Evolutionary conservation across 2,888 invertebrate genomes (phyloP).

Genomic region (Sepioteuthis lessoniana): DNA sequence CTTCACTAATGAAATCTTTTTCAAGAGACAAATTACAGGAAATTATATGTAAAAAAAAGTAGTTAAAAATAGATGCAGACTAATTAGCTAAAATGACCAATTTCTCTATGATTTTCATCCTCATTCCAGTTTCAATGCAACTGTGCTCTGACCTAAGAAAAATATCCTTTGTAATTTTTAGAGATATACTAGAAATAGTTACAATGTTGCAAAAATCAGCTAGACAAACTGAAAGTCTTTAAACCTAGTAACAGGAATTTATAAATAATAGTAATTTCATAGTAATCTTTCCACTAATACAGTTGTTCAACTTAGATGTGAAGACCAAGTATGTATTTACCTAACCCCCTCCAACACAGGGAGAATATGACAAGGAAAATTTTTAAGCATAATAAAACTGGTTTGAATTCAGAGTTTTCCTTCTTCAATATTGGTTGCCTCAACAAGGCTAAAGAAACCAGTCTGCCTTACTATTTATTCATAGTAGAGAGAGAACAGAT

Average conservation of each 20-base stretch:
- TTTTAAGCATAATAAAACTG: too few species aligned
- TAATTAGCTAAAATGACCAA: not conserved
- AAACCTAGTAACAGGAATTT: not conserved
- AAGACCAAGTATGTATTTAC: too few species aligned
- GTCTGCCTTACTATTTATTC: too few species aligned
- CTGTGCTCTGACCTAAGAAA: not conserved
- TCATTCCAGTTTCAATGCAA: not conserved
- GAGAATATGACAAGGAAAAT: too few species aligned
- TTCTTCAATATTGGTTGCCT: too few species aligned
- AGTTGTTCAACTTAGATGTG: too few species aligned
- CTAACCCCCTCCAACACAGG: too few species aligned
- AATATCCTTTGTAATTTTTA: not conserved
- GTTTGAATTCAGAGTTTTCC: too few species aligned
- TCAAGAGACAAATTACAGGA: constrained; percentile 1
- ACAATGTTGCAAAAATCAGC: not conserved
- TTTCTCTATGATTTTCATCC: not conserved
- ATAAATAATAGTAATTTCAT: too few species aligned
- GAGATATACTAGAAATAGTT: not conserved
- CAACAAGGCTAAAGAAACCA: too few species aligned
- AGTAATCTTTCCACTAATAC: too few species aligned
- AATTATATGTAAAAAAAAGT: not conserved
- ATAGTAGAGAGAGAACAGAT: too few species aligned
- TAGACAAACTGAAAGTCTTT: not conserved
- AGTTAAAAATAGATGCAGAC: not conserved
- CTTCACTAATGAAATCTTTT: not conserved